Conservation (phyloP, 2,888 invertebrate species). For the Agrochola lota region DNA sequence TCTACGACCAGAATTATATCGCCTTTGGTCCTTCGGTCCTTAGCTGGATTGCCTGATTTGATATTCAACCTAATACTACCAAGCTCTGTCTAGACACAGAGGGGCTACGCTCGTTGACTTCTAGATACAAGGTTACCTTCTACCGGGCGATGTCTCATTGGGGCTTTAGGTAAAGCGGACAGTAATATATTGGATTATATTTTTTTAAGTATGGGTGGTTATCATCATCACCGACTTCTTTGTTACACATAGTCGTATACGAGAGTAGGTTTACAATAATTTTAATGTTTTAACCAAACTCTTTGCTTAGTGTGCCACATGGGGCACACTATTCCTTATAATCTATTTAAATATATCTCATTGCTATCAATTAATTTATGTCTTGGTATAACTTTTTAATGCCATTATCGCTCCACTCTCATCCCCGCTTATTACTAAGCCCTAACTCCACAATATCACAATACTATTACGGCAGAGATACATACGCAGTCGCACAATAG, state of each 20-base stretch:
- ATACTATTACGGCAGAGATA: constrained; percentile 55
- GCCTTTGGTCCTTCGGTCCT: not conserved
- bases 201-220: not conserved
- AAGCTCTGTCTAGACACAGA: not conserved
- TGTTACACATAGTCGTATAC: not conserved
- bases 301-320: too few relatives aligned
- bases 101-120: constrained; percentile 12
- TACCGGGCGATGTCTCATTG: not conserved
- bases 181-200: not conserved
- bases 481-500: constrained; percentile 61
- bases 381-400: not conserved
- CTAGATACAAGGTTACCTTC: not conserved
- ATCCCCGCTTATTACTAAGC: constrained; percentile 21
- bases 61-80: constrained; percentile 11
- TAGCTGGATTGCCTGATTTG: constrained; percentile 21
- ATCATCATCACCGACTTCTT: not conserved
- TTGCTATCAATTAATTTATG: not conserved
- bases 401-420: not conserved
- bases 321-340: rapidly evolving
- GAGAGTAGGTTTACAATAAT: not conserved
- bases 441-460: constrained; percentile 33
- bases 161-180: not conserved
- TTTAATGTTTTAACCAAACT: too few relatives aligned
- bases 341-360: not conserved
- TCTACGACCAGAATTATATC: not conserved